Evolutionary conservation across 2,797 vertebrate genomes (phyloP).

Genomic region (Amniataba percoides): DNA sequence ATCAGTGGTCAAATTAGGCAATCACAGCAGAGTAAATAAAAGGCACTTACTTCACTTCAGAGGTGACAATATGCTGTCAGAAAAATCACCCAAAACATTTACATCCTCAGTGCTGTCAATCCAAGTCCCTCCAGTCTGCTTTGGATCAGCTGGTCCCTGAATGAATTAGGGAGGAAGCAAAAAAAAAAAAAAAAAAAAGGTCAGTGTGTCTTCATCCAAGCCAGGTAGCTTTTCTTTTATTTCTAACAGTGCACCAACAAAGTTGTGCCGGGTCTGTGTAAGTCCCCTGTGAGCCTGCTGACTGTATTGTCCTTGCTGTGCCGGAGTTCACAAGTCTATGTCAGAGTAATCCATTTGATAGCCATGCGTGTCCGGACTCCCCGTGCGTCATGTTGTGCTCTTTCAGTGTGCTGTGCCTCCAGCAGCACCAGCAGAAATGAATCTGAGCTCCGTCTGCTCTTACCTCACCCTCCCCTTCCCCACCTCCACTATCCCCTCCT

Average conservation of each 20-base stretch:
- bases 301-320: slow-evolving; percentile 30
- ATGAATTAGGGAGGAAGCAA: slow-evolving; percentile 28
- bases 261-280: slow-evolving; percentile 45
- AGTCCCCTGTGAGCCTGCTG: slow-evolving; percentile 42
- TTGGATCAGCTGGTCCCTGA: slow-evolving; percentile 43
- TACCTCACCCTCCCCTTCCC: slow-evolving; percentile 47
- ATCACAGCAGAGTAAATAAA: slow-evolving; percentile 21
- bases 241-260: slow-evolving; percentile 32
- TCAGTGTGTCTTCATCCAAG: slow-evolving; percentile 23
- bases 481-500: slow-evolving; percentile 72
- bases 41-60: slow-evolving; percentile 60
- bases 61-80: slow-evolving; percentile 22
- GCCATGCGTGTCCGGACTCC: slow-evolving; percentile 60
- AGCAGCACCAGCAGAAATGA: slow-evolving; percentile 73
- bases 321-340: slow-evolving; percentile 50
- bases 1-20: slow-evolving; percentile 4
- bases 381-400: slow-evolving; percentile 58
- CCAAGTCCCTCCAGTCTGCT: neutral
- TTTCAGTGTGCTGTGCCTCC: slow-evolving; percentile 69
- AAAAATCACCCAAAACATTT: slow-evolving; percentile 37
- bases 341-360: slow-evolving; percentile 74
- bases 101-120: slow-evolving; percentile 50
- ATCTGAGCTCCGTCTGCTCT: slow-evolving; percentile 75
- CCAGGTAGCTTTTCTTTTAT: slow-evolving; percentile 31
- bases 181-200: neutral